Percentiles rank a stretch among this genome's conserved stretches.
These are phyloP conservation scores for Congeria kusceri DNA, from an alignment of 2,888 invertebrate species.

Conservation along the genomic window DNA sequence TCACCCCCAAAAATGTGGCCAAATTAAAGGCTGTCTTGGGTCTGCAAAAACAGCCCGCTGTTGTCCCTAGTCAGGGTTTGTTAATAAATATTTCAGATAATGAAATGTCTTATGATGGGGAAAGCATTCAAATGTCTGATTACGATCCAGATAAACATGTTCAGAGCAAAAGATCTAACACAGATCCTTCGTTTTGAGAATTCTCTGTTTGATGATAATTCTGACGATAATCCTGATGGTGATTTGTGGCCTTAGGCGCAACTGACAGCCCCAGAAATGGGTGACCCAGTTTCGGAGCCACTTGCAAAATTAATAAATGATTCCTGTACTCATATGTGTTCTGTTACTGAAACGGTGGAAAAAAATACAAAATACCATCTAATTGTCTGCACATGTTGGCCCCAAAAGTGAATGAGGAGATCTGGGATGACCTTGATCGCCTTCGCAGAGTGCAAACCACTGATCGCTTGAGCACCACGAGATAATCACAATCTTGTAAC, in stretches of 20 bases:
- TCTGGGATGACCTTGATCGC: constrained; percentile 19
- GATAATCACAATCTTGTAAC: constrained; percentile 25
- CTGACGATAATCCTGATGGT: neutral
- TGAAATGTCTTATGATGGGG: neutral
- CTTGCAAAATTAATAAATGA: constrained; percentile 11
- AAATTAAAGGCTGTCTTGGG: neutral
- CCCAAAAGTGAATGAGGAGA: constrained; percentile 21
- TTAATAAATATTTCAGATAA: neutral
- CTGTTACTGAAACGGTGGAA: constrained; percentile 3
- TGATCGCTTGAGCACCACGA: neutral
- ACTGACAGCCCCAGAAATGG: constrained; percentile 12
- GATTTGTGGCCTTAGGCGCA: neutral
- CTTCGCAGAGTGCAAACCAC: neutral
- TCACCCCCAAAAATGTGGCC: neutral
- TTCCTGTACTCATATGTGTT: constrained; percentile 17
- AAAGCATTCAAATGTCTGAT: no score
- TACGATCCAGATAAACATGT: no score
- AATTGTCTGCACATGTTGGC: constrained; percentile 17
- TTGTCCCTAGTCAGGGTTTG: neutral
- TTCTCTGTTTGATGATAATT: neutral
- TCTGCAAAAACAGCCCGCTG: neutral
- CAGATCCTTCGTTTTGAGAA: neutral
- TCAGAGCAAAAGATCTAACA: no score
- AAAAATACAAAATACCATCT: constrained; percentile 20
- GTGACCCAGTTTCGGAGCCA: constrained; percentile 3